phyloP scores from a whole-genome alignment of 1,140 invertebrate species.

The Adelges cooleyi region DNA sequence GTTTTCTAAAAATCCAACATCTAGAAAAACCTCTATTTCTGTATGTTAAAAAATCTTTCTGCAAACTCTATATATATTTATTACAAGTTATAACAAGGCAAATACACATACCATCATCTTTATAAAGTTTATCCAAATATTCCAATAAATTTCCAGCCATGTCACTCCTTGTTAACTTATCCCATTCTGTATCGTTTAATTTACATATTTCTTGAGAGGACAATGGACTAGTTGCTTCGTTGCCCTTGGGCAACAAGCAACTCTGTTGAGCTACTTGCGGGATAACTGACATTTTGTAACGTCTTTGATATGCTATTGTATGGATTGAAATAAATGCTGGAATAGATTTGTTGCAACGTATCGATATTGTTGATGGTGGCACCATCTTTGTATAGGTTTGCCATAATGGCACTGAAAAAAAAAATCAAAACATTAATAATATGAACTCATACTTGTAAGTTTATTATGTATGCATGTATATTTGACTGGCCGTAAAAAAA shows the following conservation, averaged over 20 bases:
- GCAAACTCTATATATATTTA: too few relatives aligned
- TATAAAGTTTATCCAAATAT: conserved; percentile 27
- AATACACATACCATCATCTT: conserved; percentile 1
- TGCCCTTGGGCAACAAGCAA: conserved; percentile 8
- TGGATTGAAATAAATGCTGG: background rate
- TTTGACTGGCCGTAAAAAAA: too few relatives aligned
- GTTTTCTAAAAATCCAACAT: too few relatives aligned
- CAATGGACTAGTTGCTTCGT: background rate
- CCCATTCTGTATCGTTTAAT: conserved; percentile 17
- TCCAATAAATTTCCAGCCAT: conserved; percentile 28
- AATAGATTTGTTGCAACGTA: background rate
- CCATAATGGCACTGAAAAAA: conserved; percentile 33
- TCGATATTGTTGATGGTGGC: background rate
- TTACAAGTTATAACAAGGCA: background rate
- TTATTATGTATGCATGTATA: too few relatives aligned
- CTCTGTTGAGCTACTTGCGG: conserved; percentile 1
- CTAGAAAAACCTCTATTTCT: too few relatives aligned
- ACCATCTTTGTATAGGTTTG: conserved; percentile 20
- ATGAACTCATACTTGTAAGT: too few relatives aligned
- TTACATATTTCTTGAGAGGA: conserved; percentile 17
- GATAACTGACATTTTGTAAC: background rate
- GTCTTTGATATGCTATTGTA: background rate
- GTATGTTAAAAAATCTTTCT: too few relatives aligned
- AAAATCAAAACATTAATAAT: too few relatives aligned
- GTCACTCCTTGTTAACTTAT: conserved; percentile 28